phyloP scores from a whole-genome alignment of 2,888 invertebrate species.

The Euplexia lucipara region DNA sequence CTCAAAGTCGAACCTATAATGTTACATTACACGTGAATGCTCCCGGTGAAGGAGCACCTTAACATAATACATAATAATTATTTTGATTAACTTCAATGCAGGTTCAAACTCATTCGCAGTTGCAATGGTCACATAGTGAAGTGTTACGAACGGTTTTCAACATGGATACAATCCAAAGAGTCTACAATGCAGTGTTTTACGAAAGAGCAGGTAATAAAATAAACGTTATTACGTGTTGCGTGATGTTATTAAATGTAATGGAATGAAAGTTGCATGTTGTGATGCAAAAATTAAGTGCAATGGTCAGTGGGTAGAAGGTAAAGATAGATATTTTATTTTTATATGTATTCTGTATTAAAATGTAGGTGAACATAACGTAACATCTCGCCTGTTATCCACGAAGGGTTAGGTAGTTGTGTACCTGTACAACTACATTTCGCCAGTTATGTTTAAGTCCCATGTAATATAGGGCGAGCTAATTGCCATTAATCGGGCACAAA shows the following conservation, averaged over 20 bases:
- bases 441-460: too few relatives aligned
- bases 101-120: slow-evolving; percentile 31
- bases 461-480: too few relatives aligned
- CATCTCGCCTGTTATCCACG: too few relatives aligned
- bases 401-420: too few relatives aligned
- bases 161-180: slow-evolving; percentile 77
- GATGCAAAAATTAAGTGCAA: slow-evolving; percentile 36
- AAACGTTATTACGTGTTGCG: slow-evolving; percentile 26
- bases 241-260: slow-evolving; percentile 6
- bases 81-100: slow-evolving; percentile 32
- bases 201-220: slow-evolving; percentile 83
- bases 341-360: too few relatives aligned
- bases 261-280: slow-evolving; percentile 16
- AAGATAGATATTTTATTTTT: too few relatives aligned
- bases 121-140: slow-evolving; percentile 23
- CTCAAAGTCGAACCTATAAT: background rate
- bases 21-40: background rate
- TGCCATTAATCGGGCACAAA: too few relatives aligned
- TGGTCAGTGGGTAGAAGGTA: background rate
- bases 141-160: slow-evolving; percentile 35
- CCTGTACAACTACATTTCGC: too few relatives aligned
- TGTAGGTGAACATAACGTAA: too few relatives aligned
- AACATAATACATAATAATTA: slow-evolving; percentile 34
- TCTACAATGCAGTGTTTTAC: slow-evolving; percentile 81
- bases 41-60: slow-evolving; percentile 2